Base-by-base conservation (phyloP, 1,140 invertebrate genomes). In the Anastrepha ludens region DNA sequence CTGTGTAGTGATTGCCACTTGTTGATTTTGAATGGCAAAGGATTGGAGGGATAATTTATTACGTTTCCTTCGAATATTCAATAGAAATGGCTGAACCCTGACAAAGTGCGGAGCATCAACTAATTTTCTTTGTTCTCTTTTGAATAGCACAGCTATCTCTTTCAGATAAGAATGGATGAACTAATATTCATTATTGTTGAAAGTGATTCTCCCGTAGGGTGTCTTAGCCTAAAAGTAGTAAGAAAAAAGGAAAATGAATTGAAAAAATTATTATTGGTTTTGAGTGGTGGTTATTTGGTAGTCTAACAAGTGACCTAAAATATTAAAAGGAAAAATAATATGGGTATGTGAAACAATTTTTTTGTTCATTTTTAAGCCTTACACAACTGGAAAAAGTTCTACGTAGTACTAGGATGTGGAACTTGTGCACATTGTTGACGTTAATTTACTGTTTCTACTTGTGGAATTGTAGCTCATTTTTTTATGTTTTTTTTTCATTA, bases 11-110 rank as follows among this genome's bases (percentile, higher is more conserved):
- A 81, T 81, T 55, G 74, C 47, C 15, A 81, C 74, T 81, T 81
- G 74, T 81, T 81, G 74, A 50, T 81, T 44, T 58, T 81, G 74
- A 81, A 55, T 55, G 47, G 9, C 47, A 81, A 1, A 55, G 74
- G 6, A 55, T 47, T 20, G 0, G 13, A 5, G 11, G n/a, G 9
- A 20, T 20, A 50, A 81, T 81, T 55, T 55, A 81, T 58, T 81
- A 55, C 55, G 47, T n/a, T 55, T 20, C 20, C 8, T 55, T 11
- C 3, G n/a, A 50, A 55, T 9, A 81, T 81, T 81, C 47, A 55
- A 81, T 81, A 81, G 47, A 55, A 81, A 7, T 29, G 39, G 4
- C 67, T 4, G 6, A 74, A 74, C 4, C 44, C 15, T 41, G 4
- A 5, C 3, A 47, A 44, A 47, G 7, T 74, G 15, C 41, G 39